Evolutionary conservation across 2,888 invertebrate genomes (phyloP).

Genomic region (Ctena decussata): DNA sequence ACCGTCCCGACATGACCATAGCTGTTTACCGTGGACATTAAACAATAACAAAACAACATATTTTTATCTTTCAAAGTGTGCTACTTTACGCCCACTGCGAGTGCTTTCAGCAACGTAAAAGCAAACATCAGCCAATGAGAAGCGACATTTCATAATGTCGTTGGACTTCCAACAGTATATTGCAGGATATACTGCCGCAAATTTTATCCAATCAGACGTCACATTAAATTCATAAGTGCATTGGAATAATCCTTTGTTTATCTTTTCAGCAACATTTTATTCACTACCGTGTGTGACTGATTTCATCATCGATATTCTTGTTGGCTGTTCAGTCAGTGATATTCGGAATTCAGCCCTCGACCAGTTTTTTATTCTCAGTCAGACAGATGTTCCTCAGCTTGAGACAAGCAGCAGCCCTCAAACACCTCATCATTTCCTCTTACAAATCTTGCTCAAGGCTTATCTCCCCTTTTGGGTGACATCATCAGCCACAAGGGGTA

Average conservation of each 20-base stretch:
- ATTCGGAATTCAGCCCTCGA: conserved; percentile 86
- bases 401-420: conserved; percentile 72
- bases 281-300: conserved; percentile 86
- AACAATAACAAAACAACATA: too few relatives aligned
- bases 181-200: too few relatives aligned
- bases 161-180: too few relatives aligned
- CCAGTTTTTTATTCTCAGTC: conserved; percentile 86
- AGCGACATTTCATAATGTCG: too few relatives aligned
- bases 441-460: conserved; percentile 87
- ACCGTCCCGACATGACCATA: too few relatives aligned
- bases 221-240: too few relatives aligned
- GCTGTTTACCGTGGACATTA: too few relatives aligned
- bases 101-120: too few relatives aligned
- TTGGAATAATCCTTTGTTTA: conserved; percentile 13
- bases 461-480: conserved; percentile 88
- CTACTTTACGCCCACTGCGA: too few relatives aligned
- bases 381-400: conserved; percentile 71
- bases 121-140: too few relatives aligned
- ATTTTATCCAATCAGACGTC: too few relatives aligned
- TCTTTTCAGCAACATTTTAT: conserved; percentile 86
- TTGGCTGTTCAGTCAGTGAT: conserved; percentile 86
- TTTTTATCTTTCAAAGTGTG: too few relatives aligned
- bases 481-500: conserved; percentile 86
- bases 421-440: conserved; percentile 85
- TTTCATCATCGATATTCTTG: conserved; percentile 88